Evolutionary conservation across 2,888 invertebrate species (phyloP), one percentile per base, ranked within the genome.

Genomic region (Apoda limacodes): DNA sequence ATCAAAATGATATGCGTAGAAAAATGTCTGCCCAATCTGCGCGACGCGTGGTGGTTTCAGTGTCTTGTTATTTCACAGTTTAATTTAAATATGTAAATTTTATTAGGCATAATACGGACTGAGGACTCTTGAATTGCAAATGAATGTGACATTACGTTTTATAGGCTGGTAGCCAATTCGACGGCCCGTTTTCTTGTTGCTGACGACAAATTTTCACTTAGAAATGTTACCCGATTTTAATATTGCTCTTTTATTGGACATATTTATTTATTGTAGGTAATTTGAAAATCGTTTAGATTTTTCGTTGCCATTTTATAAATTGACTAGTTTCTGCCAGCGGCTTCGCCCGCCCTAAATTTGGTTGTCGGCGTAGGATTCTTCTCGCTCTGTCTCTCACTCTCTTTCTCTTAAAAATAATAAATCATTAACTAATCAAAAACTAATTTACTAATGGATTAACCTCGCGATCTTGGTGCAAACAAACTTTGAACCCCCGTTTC

Each of bases 61-160:
- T 67, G 59, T 71, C 76, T 76, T 78, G 76, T 80, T 78, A 78
- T 75, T 71, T 74, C 64, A 64, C 66, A 66, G 67, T 78, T 76
- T 78, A 78, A 80, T 80, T 78, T 80, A 76, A 78, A 80, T 80
- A 80, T 80, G 80, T 74, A 71, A 80, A 80, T 80, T 78, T 80
- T 78, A 80, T 78, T 75, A 75, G 74, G 65, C 75, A 76, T 78
- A 76, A 76, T 74, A 76, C 72, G 64, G 70, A 60, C 67, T 68
- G 71, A 75, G 68, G 70, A 70, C 66, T 67, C 68, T 72, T 72
- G 75, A 78, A 80, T 78, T 78, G 74, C 76, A 78, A 78, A 78
- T 80, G 76, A 71, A 74, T 76, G 72, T 70, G 68, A 74, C 76
- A 71, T 76, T 74, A 72, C 69, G 60, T 74, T 78, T 78, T 75